Conservation (phyloP, 2,888 invertebrate species). For the Yponomeuta cagnagella region DNA sequence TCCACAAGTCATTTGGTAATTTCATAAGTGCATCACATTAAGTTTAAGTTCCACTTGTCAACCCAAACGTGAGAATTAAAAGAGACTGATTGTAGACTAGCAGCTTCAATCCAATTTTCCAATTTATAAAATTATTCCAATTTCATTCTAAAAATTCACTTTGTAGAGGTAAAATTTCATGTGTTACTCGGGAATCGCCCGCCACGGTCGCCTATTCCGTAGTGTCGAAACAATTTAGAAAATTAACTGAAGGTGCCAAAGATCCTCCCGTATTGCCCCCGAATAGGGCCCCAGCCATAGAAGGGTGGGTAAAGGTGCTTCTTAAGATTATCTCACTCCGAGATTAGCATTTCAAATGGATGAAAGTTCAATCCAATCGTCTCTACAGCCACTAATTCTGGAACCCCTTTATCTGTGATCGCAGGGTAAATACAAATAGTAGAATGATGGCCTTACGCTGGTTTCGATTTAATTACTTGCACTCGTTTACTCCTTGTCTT, state of each 20-base stretch:
- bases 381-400: not conserved
- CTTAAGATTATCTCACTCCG: not conserved
- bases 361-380: not conserved
- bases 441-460: not conserved
- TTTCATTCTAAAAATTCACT: no score
- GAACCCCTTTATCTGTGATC: not conserved
- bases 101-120: no score
- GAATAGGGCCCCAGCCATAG: not conserved
- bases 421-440: not conserved
- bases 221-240: constrained; percentile 1
- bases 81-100: no score
- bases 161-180: no score
- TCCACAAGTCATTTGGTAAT: no score
- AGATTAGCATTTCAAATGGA: not conserved
- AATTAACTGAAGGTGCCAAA: not conserved
- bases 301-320: not conserved
- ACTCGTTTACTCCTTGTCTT: no score
- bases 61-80: no score
- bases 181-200: not conserved
- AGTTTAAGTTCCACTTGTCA: no score
- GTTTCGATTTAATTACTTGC: not conserved
- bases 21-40: no score
- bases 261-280: not conserved
- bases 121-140: no score
- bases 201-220: not conserved